phyloP scores from a whole-genome alignment of 2,113 vertebrate species.

The Martes martes region DNA sequence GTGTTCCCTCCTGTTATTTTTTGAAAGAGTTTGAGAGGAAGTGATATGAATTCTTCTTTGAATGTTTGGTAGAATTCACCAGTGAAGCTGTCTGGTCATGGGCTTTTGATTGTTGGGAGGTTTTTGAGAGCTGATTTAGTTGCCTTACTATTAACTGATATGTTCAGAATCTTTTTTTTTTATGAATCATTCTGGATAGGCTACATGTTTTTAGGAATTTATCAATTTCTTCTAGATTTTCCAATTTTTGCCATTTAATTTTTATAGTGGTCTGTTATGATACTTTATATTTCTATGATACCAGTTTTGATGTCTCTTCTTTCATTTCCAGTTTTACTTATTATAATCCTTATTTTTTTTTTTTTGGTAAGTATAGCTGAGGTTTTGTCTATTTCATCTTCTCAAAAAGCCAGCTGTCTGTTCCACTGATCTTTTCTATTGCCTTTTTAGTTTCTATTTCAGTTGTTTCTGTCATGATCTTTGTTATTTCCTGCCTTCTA shows the following conservation, averaged over 20 bases:
- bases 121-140: neutral
- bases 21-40: neutral
- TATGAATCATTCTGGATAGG: neutral
- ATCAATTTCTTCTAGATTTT: neutral
- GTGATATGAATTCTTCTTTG: neutral
- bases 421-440: neutral
- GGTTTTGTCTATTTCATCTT: neutral
- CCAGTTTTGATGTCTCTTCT: neutral
- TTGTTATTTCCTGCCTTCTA: neutral
- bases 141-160: neutral
- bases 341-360: too few species aligned
- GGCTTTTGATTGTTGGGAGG: neutral
- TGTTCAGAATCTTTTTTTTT: neutral
- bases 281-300: neutral
- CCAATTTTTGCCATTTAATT: neutral
- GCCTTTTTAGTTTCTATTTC: neutral
- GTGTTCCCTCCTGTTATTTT: neutral
- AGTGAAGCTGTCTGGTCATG: neutral
- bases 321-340: neutral
- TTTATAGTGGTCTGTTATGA: neutral
- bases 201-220: neutral
- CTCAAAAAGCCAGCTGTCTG: neutral
- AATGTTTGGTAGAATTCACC: neutral
- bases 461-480: neutral
- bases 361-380: neutral